Conservation (phyloP, 2,113 vertebrate species). For the Hystrix brachyura region DNA sequence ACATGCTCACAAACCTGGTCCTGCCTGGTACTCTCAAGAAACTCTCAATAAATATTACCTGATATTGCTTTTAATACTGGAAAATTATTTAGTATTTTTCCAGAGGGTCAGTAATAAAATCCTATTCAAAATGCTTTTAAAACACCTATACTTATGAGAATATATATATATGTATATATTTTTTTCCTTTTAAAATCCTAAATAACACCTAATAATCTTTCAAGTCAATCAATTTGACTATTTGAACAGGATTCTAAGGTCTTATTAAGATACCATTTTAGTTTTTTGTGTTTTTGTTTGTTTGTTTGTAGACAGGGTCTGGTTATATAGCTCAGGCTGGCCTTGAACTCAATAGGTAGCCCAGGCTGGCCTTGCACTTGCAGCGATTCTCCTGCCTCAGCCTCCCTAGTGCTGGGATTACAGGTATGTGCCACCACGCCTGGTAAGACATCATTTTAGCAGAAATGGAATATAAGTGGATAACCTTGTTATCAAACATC, state of each 20-base stretch:
- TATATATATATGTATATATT: not conserved
- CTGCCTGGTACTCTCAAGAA: not conserved
- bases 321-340: not conserved
- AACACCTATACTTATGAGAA: not conserved
- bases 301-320: not conserved
- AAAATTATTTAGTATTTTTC: not conserved
- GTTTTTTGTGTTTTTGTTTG: not conserved
- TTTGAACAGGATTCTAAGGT: not conserved
- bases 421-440: not conserved
- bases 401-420: not conserved
- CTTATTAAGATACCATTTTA: not conserved
- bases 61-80: constrained; percentile 27
- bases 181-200: not conserved
- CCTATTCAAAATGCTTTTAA: not conserved
- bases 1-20: not conserved
- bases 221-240: constrained; percentile 27
- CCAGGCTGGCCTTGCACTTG: not conserved
- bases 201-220: constrained; percentile 29
- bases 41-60: not conserved
- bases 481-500: constrained; percentile 25
- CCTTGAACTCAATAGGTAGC: no score
- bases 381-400: not conserved
- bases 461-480: constrained; percentile 54
- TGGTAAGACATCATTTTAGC: not conserved
- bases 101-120: constrained; percentile 23